Evolutionary conservation across 2,888 invertebrate genomes (phyloP), one percentile per base, ranked within the genome.

Genomic region (Leucophora obtusa): DNA sequence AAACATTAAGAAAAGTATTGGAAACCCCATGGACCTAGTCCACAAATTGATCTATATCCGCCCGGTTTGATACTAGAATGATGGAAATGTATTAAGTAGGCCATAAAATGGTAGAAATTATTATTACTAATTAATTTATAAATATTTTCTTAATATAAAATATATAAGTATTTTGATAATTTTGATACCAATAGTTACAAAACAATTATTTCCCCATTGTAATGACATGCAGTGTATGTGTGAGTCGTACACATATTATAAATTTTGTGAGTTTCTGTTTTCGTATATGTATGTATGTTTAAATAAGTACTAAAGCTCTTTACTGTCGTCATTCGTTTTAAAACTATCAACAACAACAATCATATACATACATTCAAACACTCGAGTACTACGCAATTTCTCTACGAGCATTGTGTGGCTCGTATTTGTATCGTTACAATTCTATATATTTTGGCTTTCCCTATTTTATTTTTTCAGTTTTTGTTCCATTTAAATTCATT

Each of bases 261-360:
- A n/a, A 14, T 28, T 14, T 38, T 60, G 43, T 1, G 8, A 60
- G 10, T 35, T 7, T 17, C 10, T 43, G 10, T 38, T 56, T 14
- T 43, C 11, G 33, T 54, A 28, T 18, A 21, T 28, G 54, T 56
- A 38, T 59, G 58, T 8, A 21, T 69, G 50, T 70, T n/a, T 60
- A 17, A 15, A 59, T 60, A 75, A 79, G 65, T 28, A 56, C 62
- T 75, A 66, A 75, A 71, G 70, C 75, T 71, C 56, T 75, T 71
- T 68, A 68, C 62, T 79, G 60, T 75, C 75, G 66, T 75, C 75
- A 62, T 75, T 75, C 53, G 38, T 51, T 70, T 66, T 68, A 71
- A 28, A 75, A 75, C 54, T 79, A 68, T 79, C 60, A 75, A 66
- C 74, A 71, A 70, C 17, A 70, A 53, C 17, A 14, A 18, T 21